Evolutionary conservation across 2,797 vertebrate species (phyloP).

Genomic region (Chrosomus eos): DNA sequence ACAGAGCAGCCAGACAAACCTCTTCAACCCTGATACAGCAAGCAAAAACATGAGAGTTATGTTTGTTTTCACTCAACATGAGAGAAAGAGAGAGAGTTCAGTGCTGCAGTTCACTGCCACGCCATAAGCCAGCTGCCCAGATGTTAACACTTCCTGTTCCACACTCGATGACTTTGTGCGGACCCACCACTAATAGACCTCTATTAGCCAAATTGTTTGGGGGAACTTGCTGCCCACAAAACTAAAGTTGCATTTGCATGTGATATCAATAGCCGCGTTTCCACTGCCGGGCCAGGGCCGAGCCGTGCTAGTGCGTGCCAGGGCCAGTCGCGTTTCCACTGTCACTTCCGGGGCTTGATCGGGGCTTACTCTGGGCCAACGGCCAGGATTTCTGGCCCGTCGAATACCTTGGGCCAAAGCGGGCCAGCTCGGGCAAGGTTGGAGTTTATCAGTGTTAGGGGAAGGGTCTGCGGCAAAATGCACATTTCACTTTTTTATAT

Average conservation of each 20-base stretch:
- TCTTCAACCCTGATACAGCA: conserved; percentile 37
- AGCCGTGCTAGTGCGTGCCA: no score
- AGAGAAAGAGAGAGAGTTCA: conserved; percentile 60
- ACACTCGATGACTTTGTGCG: conserved; percentile 45
- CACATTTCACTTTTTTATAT: no score
- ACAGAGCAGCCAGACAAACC: conserved; percentile 25
- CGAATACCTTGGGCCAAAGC: no score
- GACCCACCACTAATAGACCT: conserved; percentile 43
- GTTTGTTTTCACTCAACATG: conserved; percentile 67
- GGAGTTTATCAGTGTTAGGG: no score
- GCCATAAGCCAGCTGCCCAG: conserved; percentile 60
- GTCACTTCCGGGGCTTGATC: no score
- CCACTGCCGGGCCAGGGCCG: no score
- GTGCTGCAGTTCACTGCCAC: conserved; percentile 60
- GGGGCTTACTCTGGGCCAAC: no score
- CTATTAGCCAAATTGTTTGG: conserved; percentile 38
- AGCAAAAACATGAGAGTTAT: conserved; percentile 54
- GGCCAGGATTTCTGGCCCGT: no score
- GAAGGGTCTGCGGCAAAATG: no score
- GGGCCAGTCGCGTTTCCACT: no score
- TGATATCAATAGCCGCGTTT: no score
- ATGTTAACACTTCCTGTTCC: conserved; percentile 60
- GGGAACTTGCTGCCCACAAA: conserved; percentile 23
- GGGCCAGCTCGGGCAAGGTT: no score
- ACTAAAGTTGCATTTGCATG: conserved; percentile 22